Percentiles rank a stretch among this genome's conserved stretches.
phyloP scores from a whole-genome alignment of 2,888 invertebrate genomes.

The Drosophila fungiperda region DNA sequence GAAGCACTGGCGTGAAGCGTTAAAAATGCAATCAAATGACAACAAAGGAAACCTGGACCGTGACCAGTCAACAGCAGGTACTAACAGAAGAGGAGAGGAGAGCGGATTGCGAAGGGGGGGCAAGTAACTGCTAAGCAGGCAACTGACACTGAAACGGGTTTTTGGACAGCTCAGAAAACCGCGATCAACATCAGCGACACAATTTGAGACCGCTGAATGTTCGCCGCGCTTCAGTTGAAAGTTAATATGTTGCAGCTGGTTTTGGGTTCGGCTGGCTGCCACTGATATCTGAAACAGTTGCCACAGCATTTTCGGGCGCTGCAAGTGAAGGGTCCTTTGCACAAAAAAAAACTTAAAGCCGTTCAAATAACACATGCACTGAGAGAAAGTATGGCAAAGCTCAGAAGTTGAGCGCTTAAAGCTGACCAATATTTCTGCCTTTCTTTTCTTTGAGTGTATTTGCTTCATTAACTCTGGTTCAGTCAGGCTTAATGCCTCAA shows the following conservation, averaged over 20 bases:
- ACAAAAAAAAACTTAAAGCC: constrained; percentile 14
- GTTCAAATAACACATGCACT: background rate
- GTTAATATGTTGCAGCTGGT: constrained; percentile 60
- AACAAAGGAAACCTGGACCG: constrained; percentile 62
- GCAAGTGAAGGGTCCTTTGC: constrained; percentile 43
- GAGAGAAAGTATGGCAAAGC: background rate
- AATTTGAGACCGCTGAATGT: constrained; percentile 7
- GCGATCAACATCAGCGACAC: constrained; percentile 42
- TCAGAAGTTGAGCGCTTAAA: background rate
- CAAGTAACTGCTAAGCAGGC: constrained; percentile 4
- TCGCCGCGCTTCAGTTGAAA: constrained; percentile 51
- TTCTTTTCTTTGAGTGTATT: constrained; percentile 1
- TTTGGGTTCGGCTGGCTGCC: constrained; percentile 26
- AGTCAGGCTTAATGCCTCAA: constrained; percentile 58
- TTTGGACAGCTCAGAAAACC: constrained; percentile 48
- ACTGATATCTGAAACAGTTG: constrained; percentile 54
- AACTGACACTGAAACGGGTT: constrained; percentile 55
- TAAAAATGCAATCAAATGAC: constrained; percentile 75
- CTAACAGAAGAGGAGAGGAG: constrained; percentile 2
- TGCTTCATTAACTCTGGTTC: constrained; percentile 37
- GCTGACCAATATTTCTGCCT: no score
- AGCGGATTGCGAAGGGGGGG: constrained; percentile 1
- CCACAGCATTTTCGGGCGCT: constrained; percentile 11
- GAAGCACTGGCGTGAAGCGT: constrained; percentile 67
- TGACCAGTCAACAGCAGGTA: constrained; percentile 55